Evolutionary conservation across 1,140 invertebrate species (phyloP), one percentile per base, ranked within the genome.

Genomic region (Probaryconus sp.): DNA sequence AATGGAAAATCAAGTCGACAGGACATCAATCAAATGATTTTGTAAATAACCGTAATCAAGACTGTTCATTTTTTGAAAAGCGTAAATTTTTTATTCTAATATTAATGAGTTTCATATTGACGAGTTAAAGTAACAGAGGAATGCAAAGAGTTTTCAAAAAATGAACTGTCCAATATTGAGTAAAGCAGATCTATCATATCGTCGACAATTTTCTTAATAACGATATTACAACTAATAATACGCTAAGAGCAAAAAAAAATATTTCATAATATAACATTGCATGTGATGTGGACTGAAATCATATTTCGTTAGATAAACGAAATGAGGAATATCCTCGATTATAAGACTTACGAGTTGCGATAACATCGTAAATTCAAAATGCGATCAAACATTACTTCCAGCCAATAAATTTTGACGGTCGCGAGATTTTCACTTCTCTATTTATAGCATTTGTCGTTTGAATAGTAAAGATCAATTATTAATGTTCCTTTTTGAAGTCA

Each of bases 181-280:
- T 65, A 40, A 70, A 69, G 63, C 64, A 81, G 77, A 85, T 82
- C 77, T 80, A 85, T 84, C 83, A 86, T 86, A 86, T 86, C 84
- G 83, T 80, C 77, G 81, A 69, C 50, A 73, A 82, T 77, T 85
- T 84, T 84, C 80, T 83, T 83, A 84, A 60, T 77, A 77, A 64
- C 35, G 51, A 31, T 60, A 75, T 81, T 80, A 81, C 77, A 61
- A 79, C 51, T 79, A 80, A 83, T 50, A 45, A 61, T 68, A 76
- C 24, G 56, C 48, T 69, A 67, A 71, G 55, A 64, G 60, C 65
- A 63, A 60, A 69, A n/a, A n/a, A 67, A 55, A 31, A 60, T 71
- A 71, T 67, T 78, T 71, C 69, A 45, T 72, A 75, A 64, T 65
- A 75, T 75, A 60, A 58, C 60, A 64, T 50, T 75, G 53, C 35